Evolutionary conservation across 2,888 invertebrate species (phyloP).

Genomic region (Cephus nigrinus): DNA sequence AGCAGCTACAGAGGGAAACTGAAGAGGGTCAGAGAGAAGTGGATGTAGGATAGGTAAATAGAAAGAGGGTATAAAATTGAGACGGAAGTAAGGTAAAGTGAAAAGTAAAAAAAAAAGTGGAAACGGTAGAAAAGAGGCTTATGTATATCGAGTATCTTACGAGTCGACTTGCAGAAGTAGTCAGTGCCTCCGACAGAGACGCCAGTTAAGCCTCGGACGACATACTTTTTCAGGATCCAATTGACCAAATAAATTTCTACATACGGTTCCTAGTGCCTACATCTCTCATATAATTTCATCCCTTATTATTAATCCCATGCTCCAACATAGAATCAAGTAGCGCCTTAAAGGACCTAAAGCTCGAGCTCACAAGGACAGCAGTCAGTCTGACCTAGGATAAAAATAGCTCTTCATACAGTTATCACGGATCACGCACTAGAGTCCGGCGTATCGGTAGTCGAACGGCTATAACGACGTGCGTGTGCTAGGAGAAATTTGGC

Average conservation of each 20-base stretch:
- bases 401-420: slow-evolving; percentile 55
- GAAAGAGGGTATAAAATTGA: background rate
- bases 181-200: background rate
- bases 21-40: background rate
- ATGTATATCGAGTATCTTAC: slow-evolving; percentile 28
- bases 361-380: background rate
- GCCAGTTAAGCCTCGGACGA: background rate
- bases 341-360: background rate
- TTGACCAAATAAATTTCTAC: background rate
- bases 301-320: background rate
- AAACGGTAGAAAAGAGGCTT: slow-evolving; percentile 29
- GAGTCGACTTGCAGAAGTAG: background rate
- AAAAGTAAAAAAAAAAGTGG: background rate
- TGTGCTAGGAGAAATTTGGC: slow-evolving; percentile 63
- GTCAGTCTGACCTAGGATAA: slow-evolving; percentile 16
- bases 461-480: slow-evolving; percentile 61
- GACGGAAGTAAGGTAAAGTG: background rate
- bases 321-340: background rate
- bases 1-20: background rate
- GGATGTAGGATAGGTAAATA: background rate
- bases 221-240: background rate
- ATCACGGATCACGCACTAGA: slow-evolving; percentile 53
- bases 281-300: background rate
- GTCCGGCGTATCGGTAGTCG: slow-evolving; percentile 59
- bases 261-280: background rate